These are phyloP conservation scores for Tethya wilhelma DNA, from an alignment of 37 sponge, comb jelly and placozoan genomes.

Conservation along the genomic window DNA sequence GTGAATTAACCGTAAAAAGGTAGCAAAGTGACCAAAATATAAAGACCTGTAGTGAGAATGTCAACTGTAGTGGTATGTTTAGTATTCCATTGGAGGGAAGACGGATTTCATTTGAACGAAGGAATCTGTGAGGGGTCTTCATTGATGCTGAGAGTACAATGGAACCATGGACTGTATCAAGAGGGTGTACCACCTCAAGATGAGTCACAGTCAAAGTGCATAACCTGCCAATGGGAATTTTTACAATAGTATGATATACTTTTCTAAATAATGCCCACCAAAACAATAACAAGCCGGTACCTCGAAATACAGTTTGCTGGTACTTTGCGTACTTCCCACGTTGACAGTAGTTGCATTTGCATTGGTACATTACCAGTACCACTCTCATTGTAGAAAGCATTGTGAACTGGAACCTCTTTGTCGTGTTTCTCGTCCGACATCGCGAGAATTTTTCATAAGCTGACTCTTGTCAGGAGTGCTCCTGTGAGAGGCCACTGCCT, in stretches of 20 bases:
- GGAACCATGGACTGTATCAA: slow-evolving; percentile 53
- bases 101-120: slow-evolving; percentile 71
- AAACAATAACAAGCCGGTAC: slow-evolving; percentile 11
- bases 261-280: not conserved
- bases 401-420: slow-evolving; percentile 9
- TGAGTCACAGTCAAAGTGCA: slow-evolving; percentile 63
- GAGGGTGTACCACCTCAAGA: slow-evolving; percentile 31
- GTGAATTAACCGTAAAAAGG: not conserved
- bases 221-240: slow-evolving; percentile 10
- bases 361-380: too few species aligned
- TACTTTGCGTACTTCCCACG: slow-evolving; percentile 86
- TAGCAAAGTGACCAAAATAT: not conserved
- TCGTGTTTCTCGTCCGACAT: not conserved
- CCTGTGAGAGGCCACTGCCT: not conserved
- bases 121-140: slow-evolving; percentile 76
- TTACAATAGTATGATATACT: not conserved
- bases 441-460: not conserved
- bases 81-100: slow-evolving; percentile 47
- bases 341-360: slow-evolving; percentile 85
- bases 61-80: slow-evolving; percentile 52
- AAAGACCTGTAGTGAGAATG: slow-evolving; percentile 73
- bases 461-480: not conserved
- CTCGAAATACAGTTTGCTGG: slow-evolving; percentile 85
- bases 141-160: slow-evolving; percentile 73
- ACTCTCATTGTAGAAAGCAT: slow-evolving; percentile 1